phyloP scores from a whole-genome alignment of 2,888 invertebrate species.

The Stenodema calcarata region DNA sequence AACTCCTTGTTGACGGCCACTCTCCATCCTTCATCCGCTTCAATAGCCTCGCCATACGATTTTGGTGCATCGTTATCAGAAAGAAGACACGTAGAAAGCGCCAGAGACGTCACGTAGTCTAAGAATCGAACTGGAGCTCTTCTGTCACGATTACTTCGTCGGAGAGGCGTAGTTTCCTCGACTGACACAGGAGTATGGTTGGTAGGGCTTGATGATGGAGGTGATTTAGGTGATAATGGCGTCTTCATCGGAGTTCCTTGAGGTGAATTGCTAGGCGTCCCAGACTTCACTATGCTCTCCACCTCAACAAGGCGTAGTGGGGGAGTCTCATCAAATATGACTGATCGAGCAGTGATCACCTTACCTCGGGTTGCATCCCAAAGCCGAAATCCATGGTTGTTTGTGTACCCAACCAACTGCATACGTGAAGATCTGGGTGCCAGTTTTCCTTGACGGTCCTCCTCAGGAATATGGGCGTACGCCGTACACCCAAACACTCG shows the following conservation, averaged over 20 bases:
- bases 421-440: not conserved
- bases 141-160: not conserved
- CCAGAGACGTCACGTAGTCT: not conserved
- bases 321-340: conserved; percentile 21
- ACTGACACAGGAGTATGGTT: not conserved
- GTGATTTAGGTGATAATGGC: not conserved
- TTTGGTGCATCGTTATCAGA: not conserved
- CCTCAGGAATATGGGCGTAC: conserved; percentile 1
- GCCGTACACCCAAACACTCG: conserved; percentile 58
- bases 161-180: not conserved
- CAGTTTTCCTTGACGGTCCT: conserved; percentile 22
- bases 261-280: not conserved
- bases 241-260: not conserved
- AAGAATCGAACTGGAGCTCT: conserved; percentile 48
- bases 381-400: conserved; percentile 10
- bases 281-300: not conserved
- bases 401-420: conserved; percentile 23
- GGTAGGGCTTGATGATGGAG: no score
- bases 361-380: conserved; percentile 1
- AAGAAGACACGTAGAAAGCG: not conserved
- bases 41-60: conserved; percentile 28
- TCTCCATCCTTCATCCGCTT: conserved; percentile 12
- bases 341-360: conserved; percentile 14
- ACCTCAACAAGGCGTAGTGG: not conserved
- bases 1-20: conserved; percentile 23